Evolutionary conservation across 2,113 vertebrate genomes (phyloP), one percentile per base, ranked within the genome.

Genomic region (Catharus minimus): DNA sequence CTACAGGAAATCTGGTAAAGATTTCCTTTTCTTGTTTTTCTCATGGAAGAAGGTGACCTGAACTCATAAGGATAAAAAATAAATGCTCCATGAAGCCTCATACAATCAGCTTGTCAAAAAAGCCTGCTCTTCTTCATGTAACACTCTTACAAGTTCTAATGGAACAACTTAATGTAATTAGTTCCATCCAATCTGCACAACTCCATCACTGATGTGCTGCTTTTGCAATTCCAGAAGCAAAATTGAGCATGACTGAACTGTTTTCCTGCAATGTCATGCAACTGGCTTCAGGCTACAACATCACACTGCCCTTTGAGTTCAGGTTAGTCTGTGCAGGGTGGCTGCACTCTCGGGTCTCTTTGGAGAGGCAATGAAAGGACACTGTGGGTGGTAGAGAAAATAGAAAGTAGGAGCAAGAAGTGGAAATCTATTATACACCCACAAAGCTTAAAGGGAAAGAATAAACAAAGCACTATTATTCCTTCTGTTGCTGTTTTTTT

Each of bases 381-480:
- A 66, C 86, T 16, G 93, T 89, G 92, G 92, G 93, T 94, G 94
- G 94, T 36, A 94, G 75, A 91, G 65, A 75, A 88, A 80, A 91
- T 68, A 91, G 50, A 89, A 94, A 90, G 82, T 49, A 94, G 88
- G 76, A 90, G 38, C 61, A 91, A 95, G 82, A 90, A 94, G 76
- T 94, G 41, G 80, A 93, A 93, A 88, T 72, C 72, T 91, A 80
- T 94, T 95, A 47, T 88, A 86, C 41, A 39, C 57, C 69, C 49
- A 82, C 77, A 93, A 90, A 93, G 80, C 73, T 92, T 78, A 90
- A 93, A 94, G 77, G 43, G 66, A 89, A 96, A 90, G 65, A 84
- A 84, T 72, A 95, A 88, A 92, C 92, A 94, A 92, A 93, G 86
- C 57, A 57, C 83, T 89, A 38, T 73, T 92, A 92, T 90, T 88